These are phyloP conservation scores for Ginglymostoma cirratum DNA, from an alignment of 2,113 vertebrate species.

Conservation along the genomic window DNA sequence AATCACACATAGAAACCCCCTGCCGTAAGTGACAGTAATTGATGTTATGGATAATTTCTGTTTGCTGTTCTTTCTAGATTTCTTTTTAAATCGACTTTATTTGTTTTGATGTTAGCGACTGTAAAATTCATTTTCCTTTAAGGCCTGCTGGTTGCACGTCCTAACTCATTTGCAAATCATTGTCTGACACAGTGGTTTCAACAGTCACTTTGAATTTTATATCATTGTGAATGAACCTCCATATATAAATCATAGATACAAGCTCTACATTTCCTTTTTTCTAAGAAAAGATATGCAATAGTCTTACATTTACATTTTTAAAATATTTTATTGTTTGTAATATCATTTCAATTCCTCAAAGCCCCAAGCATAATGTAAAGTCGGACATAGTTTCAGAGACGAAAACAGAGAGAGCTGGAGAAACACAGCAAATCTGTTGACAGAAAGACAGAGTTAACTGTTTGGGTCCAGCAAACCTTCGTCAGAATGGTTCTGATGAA, in stretches of 20 bases:
- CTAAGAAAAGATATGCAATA: background rate
- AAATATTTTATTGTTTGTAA: background rate
- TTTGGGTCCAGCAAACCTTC: no score
- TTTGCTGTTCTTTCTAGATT: background rate
- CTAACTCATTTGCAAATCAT: background rate
- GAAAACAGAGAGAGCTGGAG: no score
- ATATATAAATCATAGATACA: background rate
- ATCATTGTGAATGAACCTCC: background rate
- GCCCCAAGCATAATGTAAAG: background rate
- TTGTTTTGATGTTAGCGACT: background rate
- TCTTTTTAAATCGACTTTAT: background rate
- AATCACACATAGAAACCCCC: background rate
- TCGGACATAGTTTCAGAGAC: background rate
- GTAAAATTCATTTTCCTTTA: background rate
- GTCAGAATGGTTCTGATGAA: no score
- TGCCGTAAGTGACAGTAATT: background rate
- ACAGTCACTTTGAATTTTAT: background rate
- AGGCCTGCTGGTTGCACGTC: background rate
- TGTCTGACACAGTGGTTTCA: background rate
- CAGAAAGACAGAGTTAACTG: no score
- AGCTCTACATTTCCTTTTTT: background rate
- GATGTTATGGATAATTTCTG: background rate
- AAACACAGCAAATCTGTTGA: no score
- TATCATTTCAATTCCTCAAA: background rate
- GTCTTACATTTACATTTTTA: background rate